These are phyloP conservation scores for Andrena trimmerana DNA, from an alignment of 2,888 invertebrate genomes.

Conservation along the genomic window DNA sequence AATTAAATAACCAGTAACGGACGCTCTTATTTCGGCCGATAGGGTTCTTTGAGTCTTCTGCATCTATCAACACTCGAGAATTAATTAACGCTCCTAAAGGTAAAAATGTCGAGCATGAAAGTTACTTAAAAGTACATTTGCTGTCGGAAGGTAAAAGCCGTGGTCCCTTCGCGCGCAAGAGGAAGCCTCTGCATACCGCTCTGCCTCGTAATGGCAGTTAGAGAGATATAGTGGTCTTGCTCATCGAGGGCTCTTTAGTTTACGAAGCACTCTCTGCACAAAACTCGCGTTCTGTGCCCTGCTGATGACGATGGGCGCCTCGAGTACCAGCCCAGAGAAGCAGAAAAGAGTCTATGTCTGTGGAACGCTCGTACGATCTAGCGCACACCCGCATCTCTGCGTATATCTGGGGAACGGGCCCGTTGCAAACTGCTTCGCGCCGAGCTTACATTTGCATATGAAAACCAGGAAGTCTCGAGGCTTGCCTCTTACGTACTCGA, in stretches of 20 bases:
- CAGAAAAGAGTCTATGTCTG: conserved; percentile 31
- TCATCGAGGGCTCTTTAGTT: conserved; percentile 54
- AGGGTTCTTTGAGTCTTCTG: background rate
- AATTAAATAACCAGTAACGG: conserved; percentile 8
- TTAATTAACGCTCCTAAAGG: conserved; percentile 43
- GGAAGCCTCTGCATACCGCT: background rate
- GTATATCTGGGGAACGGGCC: conserved; percentile 62
- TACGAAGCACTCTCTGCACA: conserved; percentile 37
- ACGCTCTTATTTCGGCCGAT: background rate
- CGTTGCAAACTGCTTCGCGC: conserved; percentile 72
- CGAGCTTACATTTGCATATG: conserved; percentile 82
- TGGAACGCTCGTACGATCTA: conserved; percentile 28
- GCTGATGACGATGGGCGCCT: conserved; percentile 27
- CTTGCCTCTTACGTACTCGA: conserved; percentile 81
- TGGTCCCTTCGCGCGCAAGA: background rate
- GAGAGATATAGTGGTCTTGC: conserved; percentile 38
- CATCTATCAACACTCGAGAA: conserved; percentile 27
- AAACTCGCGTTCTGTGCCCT: conserved; percentile 3
- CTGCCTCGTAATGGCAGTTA: conserved; percentile 8
- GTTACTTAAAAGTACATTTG: conserved; percentile 50
- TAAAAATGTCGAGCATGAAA: conserved; percentile 1
- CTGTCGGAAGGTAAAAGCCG: background rate
- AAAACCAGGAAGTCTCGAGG: conserved; percentile 83
- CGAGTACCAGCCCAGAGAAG: conserved; percentile 6
- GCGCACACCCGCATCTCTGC: conserved; percentile 27